Percentiles rank a stretch among this genome's conserved stretches.
Conservation (phyloP, 2,888 invertebrate species). For the Brachycybe producta region DNA sequence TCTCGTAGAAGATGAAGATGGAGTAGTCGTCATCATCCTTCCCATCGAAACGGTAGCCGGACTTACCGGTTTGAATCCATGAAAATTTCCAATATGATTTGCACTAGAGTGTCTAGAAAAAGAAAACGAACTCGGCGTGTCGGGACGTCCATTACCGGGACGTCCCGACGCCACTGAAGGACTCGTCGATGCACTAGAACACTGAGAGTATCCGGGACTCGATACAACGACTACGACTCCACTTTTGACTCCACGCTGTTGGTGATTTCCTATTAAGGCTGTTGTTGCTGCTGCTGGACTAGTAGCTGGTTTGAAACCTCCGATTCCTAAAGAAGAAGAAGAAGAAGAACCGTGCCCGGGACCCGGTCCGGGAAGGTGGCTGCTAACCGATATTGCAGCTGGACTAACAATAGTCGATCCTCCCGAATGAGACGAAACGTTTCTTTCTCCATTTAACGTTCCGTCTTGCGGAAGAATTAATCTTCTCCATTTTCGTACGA, state of each 20-base stretch:
- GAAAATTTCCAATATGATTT: background rate
- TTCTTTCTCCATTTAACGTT: conserved; percentile 24
- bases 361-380: conserved; percentile 24
- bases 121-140: conserved; percentile 7
- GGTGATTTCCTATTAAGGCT: too few species aligned
- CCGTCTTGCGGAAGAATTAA: conserved; percentile 43
- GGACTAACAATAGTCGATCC: conserved; percentile 1
- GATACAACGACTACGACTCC: background rate
- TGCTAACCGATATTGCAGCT: conserved; percentile 1
- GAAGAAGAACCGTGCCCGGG: conserved; percentile 21
- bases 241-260: conserved; percentile 6
- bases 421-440: background rate
- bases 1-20: background rate
- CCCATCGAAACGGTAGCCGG: conserved; percentile 16
- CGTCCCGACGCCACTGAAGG: conserved; percentile 18
- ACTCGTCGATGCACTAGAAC: conserved; percentile 24
- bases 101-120: background rate
- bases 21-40: background rate
- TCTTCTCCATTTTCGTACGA: conserved; percentile 85
- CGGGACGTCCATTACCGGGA: background rate
- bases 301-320: conserved; percentile 24
- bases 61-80: conserved; percentile 22
- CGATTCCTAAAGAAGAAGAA: conserved; percentile 16
- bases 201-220: conserved; percentile 23
- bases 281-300: conserved; percentile 27